A percentile compares a stretch with the other conserved stretches of the same genome.
phyloP scores from a whole-genome alignment of 1,140 invertebrate species.

The Drosophila equinoxialis region DNA sequence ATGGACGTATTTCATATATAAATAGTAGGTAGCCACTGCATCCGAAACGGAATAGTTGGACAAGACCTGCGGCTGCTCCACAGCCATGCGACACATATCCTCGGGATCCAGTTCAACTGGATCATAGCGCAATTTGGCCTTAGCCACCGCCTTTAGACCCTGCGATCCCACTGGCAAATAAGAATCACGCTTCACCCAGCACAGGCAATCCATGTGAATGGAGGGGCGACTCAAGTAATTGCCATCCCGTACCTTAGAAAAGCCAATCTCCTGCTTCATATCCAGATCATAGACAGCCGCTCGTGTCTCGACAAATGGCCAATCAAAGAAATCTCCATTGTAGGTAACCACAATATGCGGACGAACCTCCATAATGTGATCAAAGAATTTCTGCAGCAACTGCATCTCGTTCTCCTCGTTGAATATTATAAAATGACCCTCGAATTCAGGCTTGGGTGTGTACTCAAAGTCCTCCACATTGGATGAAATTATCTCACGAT shows the following conservation, averaged over 20 bases:
- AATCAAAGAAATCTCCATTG: slow-evolving; percentile 99
- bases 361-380: slow-evolving; percentile 96
- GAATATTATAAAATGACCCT: slow-evolving; percentile 91
- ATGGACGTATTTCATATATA: slow-evolving; percentile 99
- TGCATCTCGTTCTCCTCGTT: slow-evolving; percentile 93
- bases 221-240: slow-evolving; percentile 93
- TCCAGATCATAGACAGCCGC: slow-evolving; percentile 94
- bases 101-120: slow-evolving; percentile 99
- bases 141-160: slow-evolving; percentile 98
- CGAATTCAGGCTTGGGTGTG: slow-evolving; percentile 98
- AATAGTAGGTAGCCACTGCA: slow-evolving; percentile 99
- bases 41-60: slow-evolving; percentile 99
- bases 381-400: slow-evolving; percentile 94
- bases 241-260: slow-evolving; percentile 92
- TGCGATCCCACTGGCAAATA: slow-evolving; percentile 99
- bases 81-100: slow-evolving; percentile 98
- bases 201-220: slow-evolving; percentile 99
- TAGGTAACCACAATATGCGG: slow-evolving; percentile 99
- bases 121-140: slow-evolving; percentile 98
- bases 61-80: slow-evolving; percentile 96
- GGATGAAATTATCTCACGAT: slow-evolving; percentile 96
- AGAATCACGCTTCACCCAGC: slow-evolving; percentile 96
- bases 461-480: slow-evolving; percentile 99
- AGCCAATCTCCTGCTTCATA: slow-evolving; percentile 97
- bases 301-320: slow-evolving; percentile 98